Evolutionary conservation across 53 echinoderm and acorn worm genomes (phyloP).

Genomic region (Glandiceps talaboti): DNA sequence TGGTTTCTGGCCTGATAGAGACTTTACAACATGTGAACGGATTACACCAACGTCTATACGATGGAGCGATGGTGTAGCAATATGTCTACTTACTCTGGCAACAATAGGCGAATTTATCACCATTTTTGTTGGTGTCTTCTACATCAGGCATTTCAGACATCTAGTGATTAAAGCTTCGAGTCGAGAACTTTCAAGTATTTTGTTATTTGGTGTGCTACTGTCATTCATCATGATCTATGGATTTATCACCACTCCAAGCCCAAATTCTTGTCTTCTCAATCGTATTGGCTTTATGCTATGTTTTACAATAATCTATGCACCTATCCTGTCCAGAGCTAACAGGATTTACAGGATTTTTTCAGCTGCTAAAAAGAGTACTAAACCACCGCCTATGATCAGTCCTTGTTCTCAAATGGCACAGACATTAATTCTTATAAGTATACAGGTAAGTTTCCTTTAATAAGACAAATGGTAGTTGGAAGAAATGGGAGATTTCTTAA

Average conservation of each 20-base stretch:
- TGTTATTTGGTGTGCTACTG: conserved; percentile 25
- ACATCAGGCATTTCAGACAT: conserved; percentile 29
- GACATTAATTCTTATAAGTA: conserved; percentile 5
- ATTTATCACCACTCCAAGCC: conserved; percentile 12
- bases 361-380: conserved; percentile 8
- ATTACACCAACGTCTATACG: conserved; percentile 13
- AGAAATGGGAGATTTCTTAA: no score
- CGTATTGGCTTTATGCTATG: conserved; percentile 19
- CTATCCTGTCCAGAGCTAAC: conserved; percentile 31
- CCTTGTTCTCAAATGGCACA: conserved; percentile 32
- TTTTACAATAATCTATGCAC: conserved; percentile 30
- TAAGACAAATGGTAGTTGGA: no score
- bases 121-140: conserved; percentile 3
- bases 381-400: conserved; percentile 23
- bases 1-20: conserved; percentile 19
- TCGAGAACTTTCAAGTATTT: conserved; percentile 43
- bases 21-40: conserved; percentile 12
- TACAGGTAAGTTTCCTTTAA: conserved; percentile 55
- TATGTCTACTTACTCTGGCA: conserved; percentile 4
- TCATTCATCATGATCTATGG: conserved; percentile 25
- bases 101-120: conserved; percentile 10
- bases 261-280: conserved; percentile 4
- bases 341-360: conserved; percentile 60
- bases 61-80: conserved; percentile 21
- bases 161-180: conserved; percentile 49